Evolutionary conservation across 35 echinoderm and acorn worm genomes (phyloP), one percentile per base, ranked within the genome.

Genomic region (Anneissia japonica): DNA sequence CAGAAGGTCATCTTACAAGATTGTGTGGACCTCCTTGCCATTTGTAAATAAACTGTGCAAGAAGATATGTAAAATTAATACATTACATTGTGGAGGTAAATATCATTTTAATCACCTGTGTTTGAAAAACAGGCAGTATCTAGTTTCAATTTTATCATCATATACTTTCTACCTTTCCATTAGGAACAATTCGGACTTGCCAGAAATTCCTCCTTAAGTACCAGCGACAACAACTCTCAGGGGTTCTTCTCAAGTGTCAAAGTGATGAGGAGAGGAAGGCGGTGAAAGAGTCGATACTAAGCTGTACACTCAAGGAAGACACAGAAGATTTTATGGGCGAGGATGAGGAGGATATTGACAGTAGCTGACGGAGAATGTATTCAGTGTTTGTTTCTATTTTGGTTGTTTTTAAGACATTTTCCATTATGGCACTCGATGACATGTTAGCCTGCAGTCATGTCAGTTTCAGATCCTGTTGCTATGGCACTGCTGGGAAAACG

Each of bases 151-250:
- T 78, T 33, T 29, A 29, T 78, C 23, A 36, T 74, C 75, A 31
- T 76, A 37, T 29, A 30, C 23, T 72, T 7, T 36, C 23, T 28
- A 35, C 43, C 75, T 37, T 80, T 38, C 36, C 46, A 19, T 30
- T 21, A 93, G 92, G 92, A 26, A 93, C 92, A 28, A 93, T 93
- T 26, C 75, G 87, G 32, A 85, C 87, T 35, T 93, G 92, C 34
- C 92, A 93, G 87, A 93, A 93, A 46, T 93, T 89, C 43, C 74
- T 93, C 19, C 19, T 89, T 32, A 93, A 90, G 35, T 82, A 89
- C 36, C 79, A 86, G 36, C 84, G 92, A 34, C 85, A 74, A 38
- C 87, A 93, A 74, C 55, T 93, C n/a, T 64, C 38, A 3, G 83
- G 86, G 51, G 32, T 93, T 29, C 74, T 93, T 32, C 89, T 82